Evolutionary conservation across 2,888 invertebrate species (phyloP).

Genomic region (Coelinius sp.): DNA sequence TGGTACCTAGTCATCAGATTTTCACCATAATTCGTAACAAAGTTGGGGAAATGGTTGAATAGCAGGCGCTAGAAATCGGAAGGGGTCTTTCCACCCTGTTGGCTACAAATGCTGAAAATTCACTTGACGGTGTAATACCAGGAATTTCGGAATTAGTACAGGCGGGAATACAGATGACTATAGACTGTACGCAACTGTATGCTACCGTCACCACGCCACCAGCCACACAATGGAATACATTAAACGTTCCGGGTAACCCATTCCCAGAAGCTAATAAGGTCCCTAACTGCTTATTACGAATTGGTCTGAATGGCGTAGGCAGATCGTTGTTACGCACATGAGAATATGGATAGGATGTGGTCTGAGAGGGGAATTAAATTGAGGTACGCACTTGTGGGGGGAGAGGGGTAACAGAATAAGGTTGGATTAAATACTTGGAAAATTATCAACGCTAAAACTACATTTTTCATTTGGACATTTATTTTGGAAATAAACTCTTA

Average conservation of each 20-base stretch:
- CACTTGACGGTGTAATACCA: constrained; percentile 60
- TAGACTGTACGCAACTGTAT: constrained; percentile 9
- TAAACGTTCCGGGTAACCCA: constrained; percentile 55
- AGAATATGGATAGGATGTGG: constrained; percentile 25
- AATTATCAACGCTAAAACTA: neutral
- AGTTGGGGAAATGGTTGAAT: constrained; percentile 33
- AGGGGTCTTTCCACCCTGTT: constrained; percentile 46
- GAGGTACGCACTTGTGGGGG: constrained; percentile 28
- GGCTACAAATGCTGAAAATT: constrained; percentile 59
- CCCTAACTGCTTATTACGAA: constrained; percentile 60
- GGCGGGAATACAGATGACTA: constrained; percentile 2
- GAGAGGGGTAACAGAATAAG: neutral
- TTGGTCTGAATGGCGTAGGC: constrained; percentile 46
- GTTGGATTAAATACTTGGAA: neutral
- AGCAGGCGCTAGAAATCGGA: constrained; percentile 36
- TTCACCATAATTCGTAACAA: constrained; percentile 14
- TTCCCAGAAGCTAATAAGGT: constrained; percentile 60
- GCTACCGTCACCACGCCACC: constrained; percentile 42
- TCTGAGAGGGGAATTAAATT: constrained; percentile 16
- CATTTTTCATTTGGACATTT: neutral
- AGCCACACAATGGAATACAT: constrained; percentile 62
- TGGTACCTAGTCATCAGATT: neutral
- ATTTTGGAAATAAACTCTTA: neutral
- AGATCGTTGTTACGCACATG: constrained; percentile 49
- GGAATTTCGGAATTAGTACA: constrained; percentile 60